These are phyloP conservation scores for Trichoplax adhaerens DNA, from an alignment of 37 sponge, comb jelly and placozoan species.

Conservation along the genomic window DNA sequence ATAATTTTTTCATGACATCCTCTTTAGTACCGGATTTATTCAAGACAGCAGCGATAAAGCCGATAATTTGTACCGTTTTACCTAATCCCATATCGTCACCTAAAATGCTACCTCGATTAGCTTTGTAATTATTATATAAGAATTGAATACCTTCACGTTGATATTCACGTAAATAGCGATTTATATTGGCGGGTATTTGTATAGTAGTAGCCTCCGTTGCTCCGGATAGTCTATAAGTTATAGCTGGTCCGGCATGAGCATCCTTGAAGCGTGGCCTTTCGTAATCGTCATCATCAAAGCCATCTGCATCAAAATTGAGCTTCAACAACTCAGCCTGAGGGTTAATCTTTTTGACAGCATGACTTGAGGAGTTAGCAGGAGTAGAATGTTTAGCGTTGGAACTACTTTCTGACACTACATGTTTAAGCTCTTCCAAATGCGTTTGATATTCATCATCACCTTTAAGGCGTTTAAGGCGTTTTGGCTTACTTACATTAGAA, in stretches of 20 bases:
- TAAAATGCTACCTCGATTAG: conserved; percentile 14
- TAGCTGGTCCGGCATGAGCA: conserved; percentile 3
- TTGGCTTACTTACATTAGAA: too few relatives aligned
- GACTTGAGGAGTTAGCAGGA: too few relatives aligned
- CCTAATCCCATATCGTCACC: conserved; percentile 75
- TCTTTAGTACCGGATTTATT: conserved; percentile 14
- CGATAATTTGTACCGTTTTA: conserved; percentile 52
- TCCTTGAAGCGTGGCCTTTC: conserved; percentile 18
- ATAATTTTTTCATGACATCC: not conserved
- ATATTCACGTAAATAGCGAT: conserved; percentile 32
- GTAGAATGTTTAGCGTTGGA: too few relatives aligned
- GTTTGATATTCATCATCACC: too few relatives aligned
- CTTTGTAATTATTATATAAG: conserved; percentile 12
- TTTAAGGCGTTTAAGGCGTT: too few relatives aligned
- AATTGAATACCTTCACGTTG: conserved; percentile 34
- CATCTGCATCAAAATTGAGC: not conserved
- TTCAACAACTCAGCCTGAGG: too few relatives aligned
- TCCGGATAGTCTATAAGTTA: conserved; percentile 9
- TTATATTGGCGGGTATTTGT: conserved; percentile 36
- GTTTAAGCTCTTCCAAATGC: too few relatives aligned
- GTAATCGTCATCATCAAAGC: conserved; percentile 14
- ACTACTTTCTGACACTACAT: too few relatives aligned
- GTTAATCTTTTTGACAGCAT: too few relatives aligned
- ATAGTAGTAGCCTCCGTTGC: conserved; percentile 5
- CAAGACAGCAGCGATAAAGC: conserved; percentile 28